phyloP scores from a whole-genome alignment of 2,113 vertebrate species.

The Thunnus maccoyii region DNA sequence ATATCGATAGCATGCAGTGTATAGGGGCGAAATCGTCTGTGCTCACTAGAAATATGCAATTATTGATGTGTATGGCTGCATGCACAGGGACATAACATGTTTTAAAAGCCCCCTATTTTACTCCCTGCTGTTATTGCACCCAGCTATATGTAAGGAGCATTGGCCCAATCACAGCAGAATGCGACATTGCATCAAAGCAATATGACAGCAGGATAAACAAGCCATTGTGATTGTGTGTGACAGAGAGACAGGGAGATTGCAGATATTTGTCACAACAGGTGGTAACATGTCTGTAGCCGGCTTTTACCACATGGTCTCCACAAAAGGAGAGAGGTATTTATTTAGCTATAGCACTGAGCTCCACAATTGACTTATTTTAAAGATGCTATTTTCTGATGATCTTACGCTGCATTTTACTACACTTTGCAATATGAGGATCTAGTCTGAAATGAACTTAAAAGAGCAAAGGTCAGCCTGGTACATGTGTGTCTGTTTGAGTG shows the following conservation, averaged over 20 bases:
- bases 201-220: constrained; percentile 60
- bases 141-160: constrained; percentile 23
- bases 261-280: constrained; percentile 66
- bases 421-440: background rate
- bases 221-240: constrained; percentile 45
- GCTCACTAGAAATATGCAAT: constrained; percentile 18
- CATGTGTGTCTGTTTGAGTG: constrained; percentile 10
- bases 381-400: constrained; percentile 9
- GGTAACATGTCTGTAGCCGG: constrained; percentile 42
- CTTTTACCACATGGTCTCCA: constrained; percentile 42
- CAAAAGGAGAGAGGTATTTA: constrained; percentile 27
- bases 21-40: constrained; percentile 9
- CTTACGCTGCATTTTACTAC: constrained; percentile 3
- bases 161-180: constrained; percentile 37
- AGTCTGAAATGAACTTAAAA: constrained; percentile 14
- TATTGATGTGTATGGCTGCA: constrained; percentile 35
- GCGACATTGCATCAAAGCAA: constrained; percentile 49
- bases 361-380: constrained; percentile 5
- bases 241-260: constrained; percentile 53
- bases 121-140: constrained; percentile 50
- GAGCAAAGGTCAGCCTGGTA: constrained; percentile 35
- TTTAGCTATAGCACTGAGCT: constrained; percentile 27
- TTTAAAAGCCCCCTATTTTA: constrained; percentile 44
- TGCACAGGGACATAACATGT: constrained; percentile 26
- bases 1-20: constrained; percentile 5